Evolutionary conservation across 1,140 invertebrate genomes (phyloP), one percentile per base, ranked within the genome.

Genomic region (Campoletis sonorensis): DNA sequence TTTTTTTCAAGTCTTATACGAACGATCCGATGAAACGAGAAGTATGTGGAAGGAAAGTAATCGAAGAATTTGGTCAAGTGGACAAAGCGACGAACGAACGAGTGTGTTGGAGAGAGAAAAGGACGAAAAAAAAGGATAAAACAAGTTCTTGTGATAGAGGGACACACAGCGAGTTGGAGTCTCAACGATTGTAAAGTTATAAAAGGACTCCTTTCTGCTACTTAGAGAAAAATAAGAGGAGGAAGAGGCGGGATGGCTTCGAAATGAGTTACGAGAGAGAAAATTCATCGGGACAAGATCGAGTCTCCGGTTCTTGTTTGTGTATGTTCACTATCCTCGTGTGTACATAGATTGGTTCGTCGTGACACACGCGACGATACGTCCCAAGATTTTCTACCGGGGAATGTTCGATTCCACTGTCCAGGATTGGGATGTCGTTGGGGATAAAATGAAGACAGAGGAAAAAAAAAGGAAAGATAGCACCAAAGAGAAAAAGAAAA

Each of bases 171-270:
- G n/a, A 54, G 26, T 27, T 64, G 23, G 49, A 73, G 76, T 73
- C 81, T 58, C 61, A 23, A 37, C 73, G 80, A 86, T 86, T 71
- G 80, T 49, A 82, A 85, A 86, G 85, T 85, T 86, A 84, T 85
- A 85, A 85, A 82, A 84, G 82, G 81, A 83, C 70, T 84, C 64
- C 80, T 85, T 83, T 73, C 77, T 78, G 67, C 80, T 83, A 78
- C 79, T 81, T 82, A 79, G 78, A 78, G 51, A 71, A 54, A 51
- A 71, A 71, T 26, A 23, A 71, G 61, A n/a, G 61, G 27, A 10
- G 8, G 51, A 51, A 7, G n/a, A n/a, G 61, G 23, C 3, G 2
- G 23, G 40, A 13, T 64, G 61, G 61, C n/a, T 26, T 13, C 23
- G 61, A 26, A 64, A 64, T 23, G 61, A 64, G 61, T 15, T 64